phyloP scores from a whole-genome alignment of 1,140 invertebrate genomes.

The Tetragnatha versicolor region DNA sequence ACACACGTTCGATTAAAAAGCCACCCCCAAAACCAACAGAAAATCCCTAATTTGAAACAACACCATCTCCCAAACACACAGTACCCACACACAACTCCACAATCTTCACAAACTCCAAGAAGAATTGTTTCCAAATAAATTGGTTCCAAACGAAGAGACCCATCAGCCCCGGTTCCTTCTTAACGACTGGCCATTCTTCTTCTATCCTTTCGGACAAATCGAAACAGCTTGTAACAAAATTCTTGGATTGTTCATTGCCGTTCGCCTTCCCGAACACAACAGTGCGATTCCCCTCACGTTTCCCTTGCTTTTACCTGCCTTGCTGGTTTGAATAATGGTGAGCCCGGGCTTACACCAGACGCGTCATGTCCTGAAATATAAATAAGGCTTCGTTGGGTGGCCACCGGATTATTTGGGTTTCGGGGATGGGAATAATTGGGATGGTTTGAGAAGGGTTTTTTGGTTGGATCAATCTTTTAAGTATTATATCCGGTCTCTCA shows the following conservation, averaged over 20 bases:
- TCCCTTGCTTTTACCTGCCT: not conserved
- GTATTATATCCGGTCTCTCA: too few species aligned
- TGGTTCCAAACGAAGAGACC: not conserved
- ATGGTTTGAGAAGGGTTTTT: too few species aligned
- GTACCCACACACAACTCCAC: slow-evolving; percentile 15
- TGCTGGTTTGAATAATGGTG: not conserved
- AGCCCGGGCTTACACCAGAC: not conserved
- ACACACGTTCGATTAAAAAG: too few species aligned
- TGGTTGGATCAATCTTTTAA: too few species aligned
- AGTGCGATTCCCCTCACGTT: slow-evolving; percentile 41
- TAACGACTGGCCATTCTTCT: slow-evolving; percentile 39
- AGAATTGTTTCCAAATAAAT: slow-evolving; percentile 36
- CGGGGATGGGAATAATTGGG: too few species aligned
- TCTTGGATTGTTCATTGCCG: slow-evolving; percentile 11
- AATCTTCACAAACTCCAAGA: slow-evolving; percentile 12
- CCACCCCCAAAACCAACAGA: too few species aligned
- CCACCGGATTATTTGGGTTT: too few species aligned
- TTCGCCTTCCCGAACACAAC: not conserved
- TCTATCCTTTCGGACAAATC: slow-evolving; percentile 35
- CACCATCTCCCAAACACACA: too few species aligned
- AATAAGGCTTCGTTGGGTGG: slow-evolving; percentile 3
- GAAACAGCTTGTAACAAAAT: slow-evolving; percentile 48
- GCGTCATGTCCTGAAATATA: slow-evolving; percentile 3
- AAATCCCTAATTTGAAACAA: too few species aligned
- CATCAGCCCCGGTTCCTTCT: slow-evolving; percentile 8